Base-by-base conservation (phyloP, 2,113 vertebrate species). In the Pachyramphus minor region DNA sequence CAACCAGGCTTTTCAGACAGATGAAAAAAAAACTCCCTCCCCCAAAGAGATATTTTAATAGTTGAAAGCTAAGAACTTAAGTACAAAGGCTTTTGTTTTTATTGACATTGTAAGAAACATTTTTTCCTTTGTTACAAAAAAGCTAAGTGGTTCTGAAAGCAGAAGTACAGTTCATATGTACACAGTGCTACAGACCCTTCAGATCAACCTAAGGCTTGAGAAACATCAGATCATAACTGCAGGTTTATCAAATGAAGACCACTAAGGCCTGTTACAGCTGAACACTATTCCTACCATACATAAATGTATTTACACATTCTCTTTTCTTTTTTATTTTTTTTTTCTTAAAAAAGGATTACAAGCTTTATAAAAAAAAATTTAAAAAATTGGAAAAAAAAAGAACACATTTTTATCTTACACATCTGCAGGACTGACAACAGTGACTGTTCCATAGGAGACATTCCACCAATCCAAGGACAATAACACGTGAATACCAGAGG, bases 101-200 rank as follows among this genome's bases (percentile, higher is more conserved):
- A 99, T 99, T 99, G 99, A 99, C 99, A 99, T 98, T 97, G 98
- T 99, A 99, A 98, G 99, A 99, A 99, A 99, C 98, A 98, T 98
- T 98, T 98, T 83, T 80, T 97, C 97, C 97, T 99, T 98, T 98
- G 98, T 99, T 99, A 99, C 98, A 99, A 99, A 99, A 99, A 98
- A 98, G 96, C 98, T 98, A 98, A 99, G 98, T 98, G 98, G 98
- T 98, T 99, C 98, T 98, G 98, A 98, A 98, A 98, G 98, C 98
- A 93, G 98, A 98, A 95, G 97, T 97, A 94, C 96, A 98, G 96
- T 97, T 96, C 92, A 81, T 97, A 97, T 96, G 98, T 98, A 97
- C 98, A 97, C 84, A 83, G 94, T 96, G 96, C 97, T 97, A 97
- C 93, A 91, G 97, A 98, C 97, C 97, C 97, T 97, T 97, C 90